Base-by-base conservation (phyloP, 2,797 vertebrate genomes). In the Eulemur rubriventer region DNA sequence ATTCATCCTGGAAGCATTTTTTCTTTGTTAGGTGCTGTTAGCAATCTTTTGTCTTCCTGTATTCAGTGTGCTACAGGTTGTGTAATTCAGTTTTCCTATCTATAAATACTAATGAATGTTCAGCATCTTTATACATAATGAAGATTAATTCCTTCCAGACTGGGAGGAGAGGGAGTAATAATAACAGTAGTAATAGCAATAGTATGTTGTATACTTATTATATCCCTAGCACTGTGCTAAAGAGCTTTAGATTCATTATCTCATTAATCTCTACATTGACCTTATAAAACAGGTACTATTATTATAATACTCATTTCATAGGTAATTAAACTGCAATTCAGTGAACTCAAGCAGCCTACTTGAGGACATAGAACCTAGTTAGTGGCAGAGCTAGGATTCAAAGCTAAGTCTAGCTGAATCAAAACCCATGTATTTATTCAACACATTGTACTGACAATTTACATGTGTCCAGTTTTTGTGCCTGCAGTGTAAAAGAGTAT, bases 71-170 rank as follows among this genome's bases (percentile, higher is more conserved):
- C 81, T 91, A 63, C n/a, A 94, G 55, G 82, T 93, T 92, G 9
- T 95, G 69, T 96, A 83, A 63, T 84, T 30, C 24, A 81, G 0
- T 65, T 11, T 92, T 93, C 18, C 12, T 50, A 55, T 73, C n/a
- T 90, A 50, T 96, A 96, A 87, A 88, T 96, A 85, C 86, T 96
- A 95, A 69, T 88, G 41, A 90, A 52, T 91, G 16, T 65, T 94
- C 38, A 92, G 75, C 33, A 33, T 94, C 65, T 94, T 97, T 82
- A 79, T 80, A 80, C 55, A 48, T 82, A 85, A 92, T 50, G 43
- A 89, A 83, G 65, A 86, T 95, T 79, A 69, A 75, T 95, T 93
- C 61, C 92, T 92, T 73, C 48, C 63, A 86, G 57, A 35, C 38
- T 35, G 11, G n/a, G 85, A 94, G 30, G 41, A 22, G 48, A 96